Percentiles rank a stretch among this genome's conserved stretches.
These are phyloP conservation scores for Pangasianodon gigas DNA, from an alignment of 2,113 vertebrate species.

Conservation along the genomic window DNA sequence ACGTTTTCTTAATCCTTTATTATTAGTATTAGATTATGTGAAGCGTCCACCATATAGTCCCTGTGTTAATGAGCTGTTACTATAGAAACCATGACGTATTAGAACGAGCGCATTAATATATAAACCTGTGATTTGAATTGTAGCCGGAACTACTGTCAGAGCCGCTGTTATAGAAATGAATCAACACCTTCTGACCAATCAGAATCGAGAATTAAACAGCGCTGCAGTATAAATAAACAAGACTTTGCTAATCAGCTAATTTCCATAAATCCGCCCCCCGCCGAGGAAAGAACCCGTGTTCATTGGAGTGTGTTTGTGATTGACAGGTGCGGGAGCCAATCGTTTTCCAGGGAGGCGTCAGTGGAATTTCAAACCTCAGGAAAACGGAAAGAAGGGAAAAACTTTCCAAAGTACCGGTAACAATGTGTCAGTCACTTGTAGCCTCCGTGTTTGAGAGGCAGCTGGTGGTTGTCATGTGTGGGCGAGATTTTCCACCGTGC, in stretches of 20 bases:
- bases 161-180: neutral
- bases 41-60: neutral
- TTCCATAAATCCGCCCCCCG: neutral
- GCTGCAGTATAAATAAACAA: neutral
- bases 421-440: neutral
- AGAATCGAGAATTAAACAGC: neutral
- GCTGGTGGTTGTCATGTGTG: neutral
- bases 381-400: constrained; percentile 42
- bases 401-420: constrained; percentile 38
- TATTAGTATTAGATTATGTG: neutral
- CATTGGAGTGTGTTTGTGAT: constrained; percentile 27
- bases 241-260: neutral
- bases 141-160: neutral
- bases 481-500: neutral
- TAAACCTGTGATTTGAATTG: neutral
- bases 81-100: neutral
- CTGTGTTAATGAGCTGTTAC: neutral
- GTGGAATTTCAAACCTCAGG: constrained; percentile 52
- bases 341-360: constrained; percentile 11
- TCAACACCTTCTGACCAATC: neutral
- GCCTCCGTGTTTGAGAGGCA: neutral
- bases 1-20: neutral
- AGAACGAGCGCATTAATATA: neutral
- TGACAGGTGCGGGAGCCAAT: constrained; percentile 41
- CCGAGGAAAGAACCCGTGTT: neutral